A percentile compares a stretch with the other conserved stretches of the same genome.
Evolutionary conservation across 2,888 invertebrate genomes (phyloP).

Genomic region (Lepas anatifera): DNA sequence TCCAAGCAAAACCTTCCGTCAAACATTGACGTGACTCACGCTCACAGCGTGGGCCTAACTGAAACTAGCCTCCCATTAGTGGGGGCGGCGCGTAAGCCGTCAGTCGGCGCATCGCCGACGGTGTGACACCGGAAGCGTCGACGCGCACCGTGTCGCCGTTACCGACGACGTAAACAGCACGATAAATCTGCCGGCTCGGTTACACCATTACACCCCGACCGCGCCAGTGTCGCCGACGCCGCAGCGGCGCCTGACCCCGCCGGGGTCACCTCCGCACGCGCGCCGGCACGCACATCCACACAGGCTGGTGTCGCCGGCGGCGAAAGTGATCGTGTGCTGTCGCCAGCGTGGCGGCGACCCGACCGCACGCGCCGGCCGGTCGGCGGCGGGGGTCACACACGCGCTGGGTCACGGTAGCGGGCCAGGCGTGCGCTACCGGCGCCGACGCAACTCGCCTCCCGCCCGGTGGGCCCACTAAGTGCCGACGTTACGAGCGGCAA

Average conservation of each 20-base stretch:
- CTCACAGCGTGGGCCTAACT: too few species aligned
- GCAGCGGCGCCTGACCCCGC: neutral
- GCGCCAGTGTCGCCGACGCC: neutral
- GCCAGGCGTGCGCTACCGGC: too few species aligned
- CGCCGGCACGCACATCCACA: neutral
- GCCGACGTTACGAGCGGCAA: too few species aligned
- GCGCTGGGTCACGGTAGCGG: neutral
- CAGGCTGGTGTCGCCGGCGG: neutral
- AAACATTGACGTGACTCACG: too few species aligned
- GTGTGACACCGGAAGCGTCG: neutral
- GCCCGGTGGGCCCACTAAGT: too few species aligned
- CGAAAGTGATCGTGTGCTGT: neutral
- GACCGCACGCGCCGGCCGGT: neutral
- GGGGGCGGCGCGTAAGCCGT: neutral
- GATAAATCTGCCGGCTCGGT: neutral
- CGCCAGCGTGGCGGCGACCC: neutral
- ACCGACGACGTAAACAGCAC: neutral
- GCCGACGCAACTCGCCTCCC: too few species aligned
- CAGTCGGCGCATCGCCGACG: neutral
- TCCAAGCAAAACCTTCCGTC: too few species aligned
- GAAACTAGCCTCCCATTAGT: too few species aligned
- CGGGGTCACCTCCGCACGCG: too few species aligned
- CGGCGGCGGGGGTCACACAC: neutral
- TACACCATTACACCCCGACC: slow-evolving; percentile 1
- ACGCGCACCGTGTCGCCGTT: neutral